Base-by-base conservation (phyloP, 2,113 vertebrate genomes). In the Sturnira hondurensis region DNA sequence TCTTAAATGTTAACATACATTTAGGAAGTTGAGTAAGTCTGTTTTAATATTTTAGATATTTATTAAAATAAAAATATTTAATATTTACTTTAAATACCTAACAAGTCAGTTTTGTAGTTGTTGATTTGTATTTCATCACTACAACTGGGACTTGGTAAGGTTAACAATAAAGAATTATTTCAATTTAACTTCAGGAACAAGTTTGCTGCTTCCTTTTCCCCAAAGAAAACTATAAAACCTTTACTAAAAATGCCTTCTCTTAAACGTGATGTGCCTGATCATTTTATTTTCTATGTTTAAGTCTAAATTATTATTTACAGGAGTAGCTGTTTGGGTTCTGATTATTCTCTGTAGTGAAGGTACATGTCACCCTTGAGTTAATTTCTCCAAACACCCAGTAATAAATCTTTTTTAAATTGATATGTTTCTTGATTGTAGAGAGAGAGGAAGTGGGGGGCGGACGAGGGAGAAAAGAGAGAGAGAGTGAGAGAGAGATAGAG, bases 101-200 rank as follows among this genome's bases (percentile, higher is more conserved):
- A 43, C 43, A 43, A 43, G 43, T 97, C 84, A 65, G 14, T 93
- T 85, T 95, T 93, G 24, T 92, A 87, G 84, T 95, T 96, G 74
- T 63, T 97, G 96, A 81, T 96, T 82, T 95, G 61, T 93, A 97
- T 95, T 93, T 97, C 73, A 97, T 97, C 67, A 97, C 97, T 96
- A 95, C 41, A 97, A 82, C 93, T 77, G 56, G 91, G 94, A 92
- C 96, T 17, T 12, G 70, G 80, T 98, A 97, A 98, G 97, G 95
- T 98, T 97, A 97, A 98, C 98, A 98, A 98, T 98, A 96, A 95
- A 45, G 97, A 98, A 92, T 98, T 98, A 97, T 95, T 98, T 98
- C 97, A 98, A 65, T 98, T 98, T 98, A 96, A 96, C 97, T 98
- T 97, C 93, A 98, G 97, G 96, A 97, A 94, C 56, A 84, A 95